A percentile compares a stretch with the other conserved stretches of the same genome.
Conservation (phyloP, 1,140 invertebrate genomes). For the Oncopodura yosiiana region DNA sequence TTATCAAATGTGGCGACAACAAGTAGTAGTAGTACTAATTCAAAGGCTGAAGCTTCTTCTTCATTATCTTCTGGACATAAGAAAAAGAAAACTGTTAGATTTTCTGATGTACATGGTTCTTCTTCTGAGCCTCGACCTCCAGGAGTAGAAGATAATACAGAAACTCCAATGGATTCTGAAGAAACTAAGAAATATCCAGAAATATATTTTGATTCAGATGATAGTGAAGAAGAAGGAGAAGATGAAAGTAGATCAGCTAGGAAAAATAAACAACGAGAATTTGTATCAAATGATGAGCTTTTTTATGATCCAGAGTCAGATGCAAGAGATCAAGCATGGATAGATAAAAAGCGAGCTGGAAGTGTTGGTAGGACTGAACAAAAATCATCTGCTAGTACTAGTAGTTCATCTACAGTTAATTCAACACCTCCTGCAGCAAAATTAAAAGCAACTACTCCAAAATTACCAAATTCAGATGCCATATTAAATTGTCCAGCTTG, state of each 20-base stretch:
- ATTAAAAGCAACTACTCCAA: not conserved
- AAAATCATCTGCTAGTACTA: not conserved
- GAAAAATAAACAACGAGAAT: slow-evolving; percentile 27
- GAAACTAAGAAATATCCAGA: slow-evolving; percentile 40
- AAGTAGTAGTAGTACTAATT: not conserved
- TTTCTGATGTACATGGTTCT: not conserved
- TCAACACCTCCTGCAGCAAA: not conserved
- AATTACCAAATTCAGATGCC: slow-evolving; percentile 46
- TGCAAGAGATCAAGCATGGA: slow-evolving; percentile 51
- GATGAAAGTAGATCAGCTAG: slow-evolving; percentile 9
- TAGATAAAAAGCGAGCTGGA: slow-evolving; percentile 42
- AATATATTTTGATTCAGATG: slow-evolving; percentile 47
- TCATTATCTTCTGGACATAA: not conserved
- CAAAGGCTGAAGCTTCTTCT: not conserved
- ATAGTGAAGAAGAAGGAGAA: slow-evolving; percentile 38
- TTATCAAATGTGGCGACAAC: not conserved
- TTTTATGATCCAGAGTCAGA: slow-evolving; percentile 52
- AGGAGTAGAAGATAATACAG: not conserved
- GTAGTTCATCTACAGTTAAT: not conserved
- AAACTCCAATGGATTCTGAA: slow-evolving; percentile 8
- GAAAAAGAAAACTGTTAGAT: slow-evolving; percentile 7
- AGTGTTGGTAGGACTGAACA: slow-evolving; percentile 27
- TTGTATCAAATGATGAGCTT: slow-evolving; percentile 44
- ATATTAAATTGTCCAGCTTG: slow-evolving; percentile 55
- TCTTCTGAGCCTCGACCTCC: not conserved